These are phyloP conservation scores for Apotomis turbidana DNA, from an alignment of 2,888 invertebrate species.

Conservation along the genomic window DNA sequence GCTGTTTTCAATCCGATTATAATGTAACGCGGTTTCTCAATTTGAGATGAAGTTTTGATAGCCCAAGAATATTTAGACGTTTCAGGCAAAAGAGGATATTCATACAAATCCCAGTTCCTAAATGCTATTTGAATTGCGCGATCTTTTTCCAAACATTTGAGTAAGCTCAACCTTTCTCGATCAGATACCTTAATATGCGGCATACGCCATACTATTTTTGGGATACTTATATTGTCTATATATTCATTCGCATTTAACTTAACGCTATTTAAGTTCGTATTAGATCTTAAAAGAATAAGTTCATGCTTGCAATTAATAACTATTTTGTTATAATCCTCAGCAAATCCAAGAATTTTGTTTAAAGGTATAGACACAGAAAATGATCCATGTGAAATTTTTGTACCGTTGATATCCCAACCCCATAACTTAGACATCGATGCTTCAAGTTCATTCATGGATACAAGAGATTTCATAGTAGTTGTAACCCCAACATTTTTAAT, in stretches of 20 bases:
- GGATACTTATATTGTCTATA: neutral
- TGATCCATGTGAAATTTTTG: neutral
- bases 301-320: conserved; percentile 1
- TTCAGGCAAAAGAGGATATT: conserved; percentile 55
- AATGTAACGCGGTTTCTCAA: conserved; percentile 59
- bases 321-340: neutral
- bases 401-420: conserved; percentile 5
- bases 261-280: conserved; percentile 4
- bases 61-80: conserved; percentile 54
- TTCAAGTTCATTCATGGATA: conserved; percentile 8
- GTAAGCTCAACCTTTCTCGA: neutral
- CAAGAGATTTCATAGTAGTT: conserved; percentile 7
- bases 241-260: conserved; percentile 12
- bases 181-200: conserved; percentile 2
- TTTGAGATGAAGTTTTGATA: conserved; percentile 53
- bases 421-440: neutral
- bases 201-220: conserved; percentile 11
- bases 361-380: conserved; percentile 13
- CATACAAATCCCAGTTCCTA: conserved; percentile 59
- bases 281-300: neutral
- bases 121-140: conserved; percentile 51
- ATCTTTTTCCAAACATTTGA: conserved; percentile 48
- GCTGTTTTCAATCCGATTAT: conserved; percentile 43
- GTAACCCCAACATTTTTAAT: conserved; percentile 3
- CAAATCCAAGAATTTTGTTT: conserved; percentile 4